Percentiles rank a stretch among this genome's conserved stretches.
phyloP scores from a whole-genome alignment of 2,888 invertebrate genomes.

The Pardosa pseudoannulata region DNA sequence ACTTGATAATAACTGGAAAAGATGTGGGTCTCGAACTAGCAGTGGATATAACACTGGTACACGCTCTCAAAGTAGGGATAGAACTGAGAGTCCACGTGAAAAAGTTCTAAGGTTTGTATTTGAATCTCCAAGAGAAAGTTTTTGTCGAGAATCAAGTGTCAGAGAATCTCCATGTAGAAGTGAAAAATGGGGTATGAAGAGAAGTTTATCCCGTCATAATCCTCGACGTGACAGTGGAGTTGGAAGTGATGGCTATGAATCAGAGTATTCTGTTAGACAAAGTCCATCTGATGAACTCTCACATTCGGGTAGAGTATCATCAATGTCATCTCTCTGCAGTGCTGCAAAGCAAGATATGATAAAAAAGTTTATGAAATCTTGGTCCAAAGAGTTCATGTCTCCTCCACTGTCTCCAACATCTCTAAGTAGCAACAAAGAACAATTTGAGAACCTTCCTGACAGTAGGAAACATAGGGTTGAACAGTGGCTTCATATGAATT shows the following conservation, averaged over 20 bases:
- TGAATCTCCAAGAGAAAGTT: constrained; percentile 51
- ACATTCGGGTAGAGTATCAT: constrained; percentile 53
- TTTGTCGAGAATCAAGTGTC: constrained; percentile 35
- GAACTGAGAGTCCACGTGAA: constrained; percentile 67
- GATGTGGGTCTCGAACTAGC: constrained; percentile 53
- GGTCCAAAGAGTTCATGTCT: constrained; percentile 59
- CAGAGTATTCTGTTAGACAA: constrained; percentile 59
- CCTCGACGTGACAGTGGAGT: constrained; percentile 70
- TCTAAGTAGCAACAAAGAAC: constrained; percentile 44
- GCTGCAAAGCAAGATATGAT: constrained; percentile 44
- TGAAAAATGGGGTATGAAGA: constrained; percentile 59
- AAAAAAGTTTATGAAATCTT: constrained; percentile 60
- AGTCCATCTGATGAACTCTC: constrained; percentile 65
- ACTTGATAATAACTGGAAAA: constrained; percentile 46
- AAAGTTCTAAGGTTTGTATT: constrained; percentile 69
- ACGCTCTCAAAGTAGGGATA: constrained; percentile 68
- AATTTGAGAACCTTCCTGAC: constrained; percentile 60
- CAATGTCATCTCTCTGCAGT: constrained; percentile 52
- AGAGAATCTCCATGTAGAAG: constrained; percentile 31
- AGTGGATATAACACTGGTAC: constrained; percentile 63
- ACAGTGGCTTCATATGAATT: constrained; percentile 73
- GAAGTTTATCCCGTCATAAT: constrained; percentile 36
- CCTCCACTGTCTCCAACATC: constrained; percentile 50
- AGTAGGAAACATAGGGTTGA: constrained; percentile 73
- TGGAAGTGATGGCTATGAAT: constrained; percentile 70